Conservation (phyloP, 2,888 invertebrate species). For the Synanthedon tipuliformis region DNA sequence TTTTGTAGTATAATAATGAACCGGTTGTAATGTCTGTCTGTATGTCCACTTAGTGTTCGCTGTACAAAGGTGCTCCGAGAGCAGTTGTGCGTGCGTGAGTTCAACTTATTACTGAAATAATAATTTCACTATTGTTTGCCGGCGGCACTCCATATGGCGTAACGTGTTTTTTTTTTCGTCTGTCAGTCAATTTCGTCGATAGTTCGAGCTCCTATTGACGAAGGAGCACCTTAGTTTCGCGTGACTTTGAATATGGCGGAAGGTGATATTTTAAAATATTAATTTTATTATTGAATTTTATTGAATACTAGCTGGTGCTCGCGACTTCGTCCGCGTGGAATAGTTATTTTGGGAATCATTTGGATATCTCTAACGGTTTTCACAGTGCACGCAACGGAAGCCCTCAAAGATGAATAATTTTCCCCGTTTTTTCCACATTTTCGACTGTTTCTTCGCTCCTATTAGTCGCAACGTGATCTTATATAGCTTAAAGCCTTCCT, state of each 20-base stretch:
- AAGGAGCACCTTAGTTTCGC: neutral
- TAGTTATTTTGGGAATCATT: no score
- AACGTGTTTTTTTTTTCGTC: constrained; percentile 45
- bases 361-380: no score
- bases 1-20: neutral
- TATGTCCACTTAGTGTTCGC: neutral
- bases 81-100: constrained; percentile 65
- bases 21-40: no score
- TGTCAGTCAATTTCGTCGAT: constrained; percentile 54
- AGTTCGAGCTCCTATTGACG: constrained; percentile 12
- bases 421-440: no score
- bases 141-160: constrained; percentile 63
- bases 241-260: neutral
- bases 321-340: no score
- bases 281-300: neutral
- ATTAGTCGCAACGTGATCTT: no score
- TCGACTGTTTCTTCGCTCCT: no score
- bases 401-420: no score
- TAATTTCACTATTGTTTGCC: constrained; percentile 68
- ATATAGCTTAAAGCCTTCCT: no score
- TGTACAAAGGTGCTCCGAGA: constrained; percentile 25
- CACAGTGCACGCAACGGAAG: no score
- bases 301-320: no score
- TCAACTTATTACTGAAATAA: constrained; percentile 63
- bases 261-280: neutral